A percentile compares a stretch with the other conserved stretches of the same genome.
Evolutionary conservation across 1,140 invertebrate genomes (phyloP).

Genomic region (Pemphigus obesinymphae): DNA sequence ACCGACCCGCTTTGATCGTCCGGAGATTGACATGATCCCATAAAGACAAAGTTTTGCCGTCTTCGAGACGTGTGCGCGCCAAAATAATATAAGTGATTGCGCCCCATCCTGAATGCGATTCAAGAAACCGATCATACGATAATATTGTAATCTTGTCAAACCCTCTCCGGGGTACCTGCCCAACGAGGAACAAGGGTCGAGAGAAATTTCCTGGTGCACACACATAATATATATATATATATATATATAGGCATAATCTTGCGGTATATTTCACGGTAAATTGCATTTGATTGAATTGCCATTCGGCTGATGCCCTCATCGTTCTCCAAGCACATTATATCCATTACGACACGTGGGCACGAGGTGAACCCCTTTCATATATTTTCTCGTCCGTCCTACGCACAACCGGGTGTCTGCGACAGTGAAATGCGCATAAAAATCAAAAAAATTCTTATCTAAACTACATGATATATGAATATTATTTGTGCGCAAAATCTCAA

Average conservation of each 20-base stretch:
- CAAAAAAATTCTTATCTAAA: background rate
- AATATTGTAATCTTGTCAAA: constrained; percentile 4
- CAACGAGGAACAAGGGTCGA: background rate
- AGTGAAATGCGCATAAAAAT: background rate
- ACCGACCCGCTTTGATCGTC: no score
- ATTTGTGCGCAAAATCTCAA: no score
- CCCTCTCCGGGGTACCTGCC: background rate
- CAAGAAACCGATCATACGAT: constrained; percentile 6
- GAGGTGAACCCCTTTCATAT: background rate
- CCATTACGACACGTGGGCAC: background rate
- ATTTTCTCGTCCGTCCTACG: background rate
- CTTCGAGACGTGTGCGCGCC: no score
- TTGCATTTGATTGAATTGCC: constrained; percentile 37
- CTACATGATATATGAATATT: no score
- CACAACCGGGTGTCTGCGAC: background rate
- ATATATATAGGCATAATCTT: background rate
- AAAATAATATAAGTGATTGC: background rate
- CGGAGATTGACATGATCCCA: no score
- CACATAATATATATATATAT: background rate
- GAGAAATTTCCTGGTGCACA: background rate
- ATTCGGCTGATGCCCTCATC: background rate
- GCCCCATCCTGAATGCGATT: background rate
- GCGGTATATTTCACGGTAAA: constrained; percentile 34
- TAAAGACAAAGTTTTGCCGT: no score
- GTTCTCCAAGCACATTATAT: background rate